Conservation (phyloP, 2,888 invertebrate species). For the Ophion ellenae region DNA sequence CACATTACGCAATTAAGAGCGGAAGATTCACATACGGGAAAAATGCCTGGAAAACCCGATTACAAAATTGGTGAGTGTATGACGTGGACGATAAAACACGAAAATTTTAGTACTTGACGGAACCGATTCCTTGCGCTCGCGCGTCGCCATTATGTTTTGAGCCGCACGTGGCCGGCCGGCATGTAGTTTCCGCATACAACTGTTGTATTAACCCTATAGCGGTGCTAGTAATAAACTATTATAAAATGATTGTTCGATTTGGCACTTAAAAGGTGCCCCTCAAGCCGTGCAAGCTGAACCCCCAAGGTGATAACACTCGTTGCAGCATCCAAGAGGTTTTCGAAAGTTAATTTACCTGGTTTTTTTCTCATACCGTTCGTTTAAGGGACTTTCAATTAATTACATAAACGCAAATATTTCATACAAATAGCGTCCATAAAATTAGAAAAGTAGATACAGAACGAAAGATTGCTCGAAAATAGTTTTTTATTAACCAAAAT, state of each 20-base stretch:
- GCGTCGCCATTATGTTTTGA: constrained; percentile 32
- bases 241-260: not conserved
- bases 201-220: not conserved
- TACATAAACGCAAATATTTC: too few species aligned
- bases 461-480: too few species aligned
- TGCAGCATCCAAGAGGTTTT: too few species aligned
- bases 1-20: not conserved
- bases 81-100: constrained; percentile 8
- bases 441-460: too few species aligned
- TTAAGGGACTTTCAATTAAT: too few species aligned
- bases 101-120: not conserved
- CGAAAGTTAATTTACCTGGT: too few species aligned
- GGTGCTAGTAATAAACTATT: not conserved
- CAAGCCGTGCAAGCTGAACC: too few species aligned
- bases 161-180: constrained; percentile 59
- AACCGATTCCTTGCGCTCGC: not conserved
- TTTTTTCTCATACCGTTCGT: too few species aligned
- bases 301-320: too few species aligned
- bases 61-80: constrained; percentile 85
- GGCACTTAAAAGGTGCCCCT: too few species aligned
- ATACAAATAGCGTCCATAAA: too few species aligned
- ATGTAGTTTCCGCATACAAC: not conserved
- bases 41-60: constrained; percentile 80
- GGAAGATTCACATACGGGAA: constrained; percentile 21
- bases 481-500: too few species aligned